Base-by-base conservation (phyloP, 2,888 invertebrate genomes). In the Drosophila siamana region DNA sequence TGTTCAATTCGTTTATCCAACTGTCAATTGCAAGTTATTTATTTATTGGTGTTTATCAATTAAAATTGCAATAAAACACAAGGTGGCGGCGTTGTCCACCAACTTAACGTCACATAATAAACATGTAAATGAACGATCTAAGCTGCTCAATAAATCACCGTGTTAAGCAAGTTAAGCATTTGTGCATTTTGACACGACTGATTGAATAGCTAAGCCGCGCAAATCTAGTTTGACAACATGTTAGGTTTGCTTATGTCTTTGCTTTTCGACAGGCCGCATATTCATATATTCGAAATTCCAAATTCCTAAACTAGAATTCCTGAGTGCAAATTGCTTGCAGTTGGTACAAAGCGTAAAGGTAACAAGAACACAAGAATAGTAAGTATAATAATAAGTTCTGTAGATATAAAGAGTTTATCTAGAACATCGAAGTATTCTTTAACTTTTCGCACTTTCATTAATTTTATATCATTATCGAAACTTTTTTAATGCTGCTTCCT, bases 181-280 rank as follows among this genome's bases (percentile, higher is more conserved):
- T 8, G 19, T 33, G 19, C 38, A 19, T 28, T 54, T 54, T 28
- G 28, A 54, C 46, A 9, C n/a, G 56, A 22, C 26, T 26, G 16
- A 38, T 22, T 22, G 44, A 19, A 54, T 54, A 61, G 46, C 13
- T 11, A 54, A 61, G 28, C 9, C 40, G n/a, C 3, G 33, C 9
- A 44, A 38, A 41, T 61, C 61, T 13, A 38, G 61, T 54, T 61
- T 38, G 61, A 46, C 61, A 46, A 61, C 55, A 54, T 54, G 44
- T 46, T 54, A 54, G 46, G 26, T 19, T 30, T 15, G 8, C 16
- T 38, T 13, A 51, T 41, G 19, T 3, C 2, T 54, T 24, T 9
- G 19, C 24, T 36, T 28, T 54, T 33, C 43, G 55, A 54, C 55
- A 55, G 44, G 7, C 13, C 19, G 13, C 7, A 54, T 54, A 46